Base-by-base conservation (phyloP, 2,113 vertebrate genomes). In the Phylloscopus whistleri region DNA sequence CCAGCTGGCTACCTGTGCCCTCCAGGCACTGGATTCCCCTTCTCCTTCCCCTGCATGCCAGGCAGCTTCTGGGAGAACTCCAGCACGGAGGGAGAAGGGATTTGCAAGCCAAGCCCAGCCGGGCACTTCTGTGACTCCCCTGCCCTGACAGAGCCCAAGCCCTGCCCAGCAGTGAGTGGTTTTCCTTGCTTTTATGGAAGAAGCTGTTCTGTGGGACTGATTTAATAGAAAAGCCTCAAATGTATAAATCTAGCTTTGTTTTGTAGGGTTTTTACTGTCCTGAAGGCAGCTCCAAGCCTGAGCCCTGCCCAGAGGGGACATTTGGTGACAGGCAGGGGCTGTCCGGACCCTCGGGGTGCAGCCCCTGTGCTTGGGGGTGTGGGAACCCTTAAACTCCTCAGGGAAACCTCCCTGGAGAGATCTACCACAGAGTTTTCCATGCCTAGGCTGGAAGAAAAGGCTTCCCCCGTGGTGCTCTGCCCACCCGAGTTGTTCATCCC, bases 1-100 rank as follows among this genome's bases (percentile, higher is more conserved):
- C 98, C 98, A n/a, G 92, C 97, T 19, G 99, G 99, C 10, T 98
- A 98, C 63, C 97, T 82, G 55, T 99, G 99, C 84, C 98, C 99
- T 22, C 30, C 8, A 2, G 98, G 99, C 27, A 99, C 99, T 13
- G 99, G 98, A 27, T 93, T 97, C 85, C 98, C 98, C 8, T 96
- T 97, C 77, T 98, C 98, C 41, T 97, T 98, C 87, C 98, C 98
- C 51, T 99, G 99, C 90, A 83, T 87, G 72, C 77, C 98, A 27
- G 98, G 98, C 30, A 97, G 72, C 39, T 98, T 98, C 93, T 98
- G 98, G 95, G 98, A 98, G 78, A 98, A 98, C 83, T 98, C 97
- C n/a, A 96, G 96, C 6, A 35, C 86, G 8, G 97, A 97, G 52
- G 62, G 66, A 56, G 98, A 97, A 84, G 97, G 95, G 9, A 11